Evolutionary conservation across 2,113 vertebrate species (phyloP), one percentile per base, ranked within the genome.

Genomic region (Galemys pyrenaicus): DNA sequence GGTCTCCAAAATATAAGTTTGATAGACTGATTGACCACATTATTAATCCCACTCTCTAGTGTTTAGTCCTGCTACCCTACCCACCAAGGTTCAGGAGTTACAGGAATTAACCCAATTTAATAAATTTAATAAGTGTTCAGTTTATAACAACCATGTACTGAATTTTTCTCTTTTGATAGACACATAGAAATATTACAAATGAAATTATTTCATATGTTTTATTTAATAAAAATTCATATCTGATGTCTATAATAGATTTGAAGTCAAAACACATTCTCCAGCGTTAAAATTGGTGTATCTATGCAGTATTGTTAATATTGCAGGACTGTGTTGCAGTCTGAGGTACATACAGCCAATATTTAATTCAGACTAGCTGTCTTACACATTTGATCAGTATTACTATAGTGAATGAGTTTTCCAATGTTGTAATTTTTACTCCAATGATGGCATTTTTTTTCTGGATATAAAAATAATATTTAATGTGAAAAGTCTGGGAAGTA

Each of bases 401-500:
- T 51, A n/a, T 62, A 35, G n/a, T 89, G 80, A 10, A 9, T 94
- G 39, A 51, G 6, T 44, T 84, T 88, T 92, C 68, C 26, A 65
- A 75, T 22, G 30, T 51, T 68, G 46, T 92, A 26, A 44, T 79
- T 67, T 70, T 75, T 56, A 68, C 24, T 20, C 49, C 65, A 81
- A 1, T 65, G 5, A 22, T 86, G 28, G 26, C 20, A 56, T 24
- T 91, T 94, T n/a, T 91, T 94, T 91, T 91, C 12, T 73, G 64
- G 17, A 89, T 92, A 58, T 56, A 35, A 91, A 62, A 58, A 37
- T 60, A 60, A 65, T 87, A n/a, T n/a, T 88, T 35, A 90, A 70
- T 65, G 35, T 65, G 35, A 82, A 87, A 65, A 71, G 68, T n/a
- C n/a, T 83, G 24, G 30, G 62, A 92, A 68, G 26, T 77, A 7